Evolutionary conservation across 2,797 vertebrate genomes (phyloP).

Genomic region (Hippoglossus hippoglossus): DNA sequence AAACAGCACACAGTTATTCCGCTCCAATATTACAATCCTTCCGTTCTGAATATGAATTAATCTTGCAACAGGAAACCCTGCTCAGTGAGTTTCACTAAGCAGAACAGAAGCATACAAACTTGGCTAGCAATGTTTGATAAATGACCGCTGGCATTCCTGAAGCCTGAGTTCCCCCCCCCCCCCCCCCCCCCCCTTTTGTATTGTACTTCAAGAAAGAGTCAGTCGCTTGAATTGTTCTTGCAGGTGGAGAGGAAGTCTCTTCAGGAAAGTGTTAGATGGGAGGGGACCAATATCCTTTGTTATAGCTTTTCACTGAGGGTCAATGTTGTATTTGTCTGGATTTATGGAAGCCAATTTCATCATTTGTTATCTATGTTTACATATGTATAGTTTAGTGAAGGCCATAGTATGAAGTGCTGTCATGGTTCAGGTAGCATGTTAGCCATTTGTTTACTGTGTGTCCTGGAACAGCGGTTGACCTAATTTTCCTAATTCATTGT

Average conservation of each 20-base stretch:
- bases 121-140: constrained; percentile 47
- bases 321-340: constrained; percentile 3
- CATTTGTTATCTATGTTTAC: constrained; percentile 10
- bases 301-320: constrained; percentile 36
- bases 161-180: constrained; percentile 43
- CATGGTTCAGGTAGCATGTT: too few relatives aligned
- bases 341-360: constrained; percentile 25
- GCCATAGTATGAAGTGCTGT: not conserved
- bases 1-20: constrained; percentile 16
- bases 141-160: constrained; percentile 73
- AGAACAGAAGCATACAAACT: constrained; percentile 20
- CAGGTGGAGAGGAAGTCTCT: constrained; percentile 83
- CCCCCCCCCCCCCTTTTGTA: too few relatives aligned
- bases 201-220: constrained; percentile 70
- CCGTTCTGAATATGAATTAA: constrained; percentile 12
- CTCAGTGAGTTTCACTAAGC: constrained; percentile 37
- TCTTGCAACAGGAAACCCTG: constrained; percentile 41
- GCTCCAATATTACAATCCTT: not conserved
- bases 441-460: too few relatives aligned
- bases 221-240: constrained; percentile 79
- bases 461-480: too few relatives aligned
- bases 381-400: not conserved
- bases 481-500: too few relatives aligned
- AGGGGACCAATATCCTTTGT: constrained; percentile 70
- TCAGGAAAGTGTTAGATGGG: constrained; percentile 78